Percentiles rank a stretch among this genome's conserved stretches.
Evolutionary conservation across 1,140 invertebrate species (phyloP).

Genomic region (Calephelis nemesis): DNA sequence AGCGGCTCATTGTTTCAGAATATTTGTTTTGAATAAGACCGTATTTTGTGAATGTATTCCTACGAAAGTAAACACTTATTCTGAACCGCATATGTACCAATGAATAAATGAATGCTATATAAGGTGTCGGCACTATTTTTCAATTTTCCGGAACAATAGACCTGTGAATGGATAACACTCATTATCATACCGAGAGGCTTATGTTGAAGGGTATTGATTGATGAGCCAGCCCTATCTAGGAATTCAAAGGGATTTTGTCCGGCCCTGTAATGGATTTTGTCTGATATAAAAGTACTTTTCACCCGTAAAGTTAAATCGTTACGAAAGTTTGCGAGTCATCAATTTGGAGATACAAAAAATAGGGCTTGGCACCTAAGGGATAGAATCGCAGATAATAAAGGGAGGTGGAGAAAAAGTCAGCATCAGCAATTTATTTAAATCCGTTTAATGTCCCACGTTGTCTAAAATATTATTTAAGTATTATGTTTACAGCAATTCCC

Average conservation of each 20-base stretch:
- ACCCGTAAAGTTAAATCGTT: constrained; percentile 10
- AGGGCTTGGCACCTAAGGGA: no score
- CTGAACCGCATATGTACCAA: constrained; percentile 32
- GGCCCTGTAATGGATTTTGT: constrained; percentile 24
- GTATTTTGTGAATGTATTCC: background rate
- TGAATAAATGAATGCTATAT: constrained; percentile 43
- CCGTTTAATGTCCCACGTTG: no score
- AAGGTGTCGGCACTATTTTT: constrained; percentile 42
- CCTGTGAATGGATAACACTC: constrained; percentile 33
- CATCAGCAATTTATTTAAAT: no score
- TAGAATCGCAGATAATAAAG: no score
- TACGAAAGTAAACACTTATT: background rate
- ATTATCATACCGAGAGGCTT: constrained; percentile 29
- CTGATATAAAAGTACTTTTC: constrained; percentile 1
- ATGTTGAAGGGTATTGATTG: constrained; percentile 26
- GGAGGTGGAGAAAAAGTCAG: no score
- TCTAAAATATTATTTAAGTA: no score
- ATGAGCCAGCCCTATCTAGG: constrained; percentile 25
- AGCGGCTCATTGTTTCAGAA: background rate
- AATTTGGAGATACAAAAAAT: background rate
- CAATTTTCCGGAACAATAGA: constrained; percentile 42
- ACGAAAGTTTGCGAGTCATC: constrained; percentile 2
- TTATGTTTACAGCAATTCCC: no score
- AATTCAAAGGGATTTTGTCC: constrained; percentile 25
- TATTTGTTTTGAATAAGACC: background rate